Evolutionary conservation across 2,113 vertebrate genomes (phyloP).

Genomic region (Tetraodon nigroviridis): DNA sequence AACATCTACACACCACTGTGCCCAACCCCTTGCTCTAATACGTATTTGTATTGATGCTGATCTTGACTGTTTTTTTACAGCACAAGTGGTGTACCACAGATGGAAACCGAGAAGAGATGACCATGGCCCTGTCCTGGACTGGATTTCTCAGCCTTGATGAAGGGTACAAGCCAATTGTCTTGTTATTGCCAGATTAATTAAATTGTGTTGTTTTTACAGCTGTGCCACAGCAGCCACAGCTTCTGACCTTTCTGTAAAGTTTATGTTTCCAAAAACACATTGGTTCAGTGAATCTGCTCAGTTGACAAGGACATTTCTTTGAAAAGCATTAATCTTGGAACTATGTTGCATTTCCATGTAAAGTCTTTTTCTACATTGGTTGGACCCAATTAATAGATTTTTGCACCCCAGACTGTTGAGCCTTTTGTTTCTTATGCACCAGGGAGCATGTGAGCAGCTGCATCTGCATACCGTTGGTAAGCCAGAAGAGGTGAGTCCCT

Average conservation of each 20-base stretch:
- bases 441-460: constrained; percentile 89
- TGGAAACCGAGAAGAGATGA: constrained; percentile 91
- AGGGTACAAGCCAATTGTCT: constrained; percentile 74
- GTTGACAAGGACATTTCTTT: too few relatives aligned
- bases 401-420: background rate
- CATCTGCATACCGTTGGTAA: constrained; percentile 91
- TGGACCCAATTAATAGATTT: too few relatives aligned
- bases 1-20: too few relatives aligned
- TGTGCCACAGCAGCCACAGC: too few relatives aligned
- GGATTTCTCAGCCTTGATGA: constrained; percentile 86
- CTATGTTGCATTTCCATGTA: too few relatives aligned
- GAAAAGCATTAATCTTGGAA: too few relatives aligned
- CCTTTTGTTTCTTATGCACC: constrained; percentile 26
- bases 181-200: background rate
- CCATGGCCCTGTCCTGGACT: constrained; percentile 88
- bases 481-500: constrained; percentile 89
- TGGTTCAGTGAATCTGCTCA: too few relatives aligned
- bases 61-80: constrained; percentile 60
- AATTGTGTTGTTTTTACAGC: too few relatives aligned
- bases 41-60: background rate
- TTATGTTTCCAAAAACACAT: too few relatives aligned
- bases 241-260: too few relatives aligned
- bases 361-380: too few relatives aligned
- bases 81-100: constrained; percentile 91
- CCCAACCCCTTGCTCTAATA: too few relatives aligned